Evolutionary conservation across 2,888 invertebrate species (phyloP).

Genomic region (Eristalis intricaria): DNA sequence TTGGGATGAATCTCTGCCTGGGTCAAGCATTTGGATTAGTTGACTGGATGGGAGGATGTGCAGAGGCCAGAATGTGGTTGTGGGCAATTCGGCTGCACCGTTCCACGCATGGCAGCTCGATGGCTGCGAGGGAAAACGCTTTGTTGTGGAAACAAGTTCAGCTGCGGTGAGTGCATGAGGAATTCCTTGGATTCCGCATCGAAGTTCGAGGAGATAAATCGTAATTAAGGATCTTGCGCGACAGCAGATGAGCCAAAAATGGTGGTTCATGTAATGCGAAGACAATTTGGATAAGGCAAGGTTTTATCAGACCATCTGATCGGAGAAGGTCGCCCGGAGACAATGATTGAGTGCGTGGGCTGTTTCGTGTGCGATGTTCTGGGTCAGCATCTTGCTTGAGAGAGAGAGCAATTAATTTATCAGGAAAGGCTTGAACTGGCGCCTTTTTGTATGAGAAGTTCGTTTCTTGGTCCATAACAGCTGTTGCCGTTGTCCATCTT

Average conservation of each 20-base stretch:
- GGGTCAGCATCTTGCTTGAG: not conserved
- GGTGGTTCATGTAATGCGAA: not conserved
- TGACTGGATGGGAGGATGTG: slow-evolving; percentile 11
- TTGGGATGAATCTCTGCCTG: slow-evolving; percentile 44
- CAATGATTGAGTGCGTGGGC: not conserved
- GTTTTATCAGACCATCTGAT: not conserved
- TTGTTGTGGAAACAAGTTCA: not conserved
- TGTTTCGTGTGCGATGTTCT: not conserved
- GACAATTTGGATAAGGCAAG: not conserved
- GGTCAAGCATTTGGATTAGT: slow-evolving; percentile 50
- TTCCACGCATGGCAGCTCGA: not conserved
- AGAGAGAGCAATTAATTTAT: too few species aligned
- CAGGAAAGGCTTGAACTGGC: too few species aligned
- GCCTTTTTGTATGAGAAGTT: too few species aligned
- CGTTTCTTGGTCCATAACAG: too few species aligned
- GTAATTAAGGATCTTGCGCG: not conserved
- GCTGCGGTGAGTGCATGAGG: not conserved
- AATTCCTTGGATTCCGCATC: not conserved
- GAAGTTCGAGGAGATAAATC: not conserved
- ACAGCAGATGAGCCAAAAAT: not conserved
- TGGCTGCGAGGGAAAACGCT: not conserved
- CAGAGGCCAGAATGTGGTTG: not conserved
- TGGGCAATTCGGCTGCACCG: slow-evolving; percentile 18
- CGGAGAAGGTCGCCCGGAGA: not conserved
- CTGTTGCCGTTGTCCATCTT: too few species aligned